These are phyloP conservation scores for Abrostola tripartita DNA, from an alignment of 2,888 invertebrate species.

Conservation along the genomic window DNA sequence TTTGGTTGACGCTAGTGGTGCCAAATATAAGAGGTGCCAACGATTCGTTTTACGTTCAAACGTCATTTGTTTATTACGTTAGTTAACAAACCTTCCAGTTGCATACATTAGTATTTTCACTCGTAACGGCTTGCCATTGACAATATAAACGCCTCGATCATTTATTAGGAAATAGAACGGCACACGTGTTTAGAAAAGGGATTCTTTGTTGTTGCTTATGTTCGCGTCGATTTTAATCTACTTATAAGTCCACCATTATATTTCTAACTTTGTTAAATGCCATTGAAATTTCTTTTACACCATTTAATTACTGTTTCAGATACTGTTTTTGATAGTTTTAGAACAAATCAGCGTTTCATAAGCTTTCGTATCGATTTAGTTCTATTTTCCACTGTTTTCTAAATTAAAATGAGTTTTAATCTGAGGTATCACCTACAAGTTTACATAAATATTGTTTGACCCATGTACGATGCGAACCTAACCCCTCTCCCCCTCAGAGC, in stretches of 20 bases:
- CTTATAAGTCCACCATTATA: constrained; percentile 17
- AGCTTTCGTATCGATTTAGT: not conserved
- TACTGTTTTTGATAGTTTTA: not conserved
- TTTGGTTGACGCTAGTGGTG: constrained; percentile 78
- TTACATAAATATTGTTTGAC: not conserved
- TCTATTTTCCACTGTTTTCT: not conserved
- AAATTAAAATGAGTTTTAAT: not conserved
- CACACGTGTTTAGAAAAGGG: constrained; percentile 8
- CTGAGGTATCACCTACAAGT: too few relatives aligned
- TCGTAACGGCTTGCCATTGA: constrained; percentile 40
- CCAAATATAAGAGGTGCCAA: constrained; percentile 84
- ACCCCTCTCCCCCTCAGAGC: not conserved
- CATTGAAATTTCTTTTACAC: too few relatives aligned
- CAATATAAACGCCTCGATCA: constrained; percentile 33
- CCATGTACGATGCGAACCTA: constrained; percentile 23
- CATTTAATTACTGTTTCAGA: too few relatives aligned
- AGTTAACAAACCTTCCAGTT: constrained; percentile 29
- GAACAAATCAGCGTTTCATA: not conserved
- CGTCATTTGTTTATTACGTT: constrained; percentile 17
- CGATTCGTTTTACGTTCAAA: constrained; percentile 54
- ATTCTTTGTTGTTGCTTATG: constrained; percentile 4
- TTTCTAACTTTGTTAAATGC: constrained; percentile 7
- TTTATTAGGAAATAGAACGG: constrained; percentile 24
- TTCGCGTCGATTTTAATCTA: constrained; percentile 30
- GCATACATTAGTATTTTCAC: constrained; percentile 24